These are phyloP conservation scores for Pinctada fucata DNA, from an alignment of 2,888 invertebrate genomes.

Conservation along the genomic window DNA sequence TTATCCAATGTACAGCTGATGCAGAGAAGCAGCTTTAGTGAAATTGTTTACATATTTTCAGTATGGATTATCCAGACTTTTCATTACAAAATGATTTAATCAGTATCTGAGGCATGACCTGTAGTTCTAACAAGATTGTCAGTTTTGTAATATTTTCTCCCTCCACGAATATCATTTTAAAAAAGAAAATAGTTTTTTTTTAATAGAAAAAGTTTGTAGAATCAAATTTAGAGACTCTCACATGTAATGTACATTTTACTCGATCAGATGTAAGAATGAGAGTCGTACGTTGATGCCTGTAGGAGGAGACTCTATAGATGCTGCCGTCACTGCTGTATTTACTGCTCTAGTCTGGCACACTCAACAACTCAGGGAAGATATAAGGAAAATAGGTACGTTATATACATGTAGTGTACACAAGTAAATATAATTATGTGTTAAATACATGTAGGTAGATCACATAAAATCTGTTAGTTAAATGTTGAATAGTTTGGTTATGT, in stretches of 20 bases:
- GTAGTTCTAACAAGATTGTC: too few species aligned
- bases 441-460: not conserved
- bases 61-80: too few species aligned
- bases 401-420: not conserved
- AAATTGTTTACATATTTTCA: too few species aligned
- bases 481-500: constrained; percentile 1
- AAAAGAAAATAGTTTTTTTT: too few species aligned
- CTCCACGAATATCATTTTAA: too few species aligned
- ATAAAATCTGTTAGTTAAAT: not conserved
- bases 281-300: constrained; percentile 52
- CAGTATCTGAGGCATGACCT: too few species aligned
- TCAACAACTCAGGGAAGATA: constrained; percentile 73
- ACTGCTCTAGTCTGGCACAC: constrained; percentile 75
- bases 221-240: not conserved
- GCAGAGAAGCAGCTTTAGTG: too few species aligned
- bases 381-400: constrained; percentile 68
- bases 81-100: too few species aligned
- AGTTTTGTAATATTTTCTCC: too few species aligned
- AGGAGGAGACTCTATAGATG: constrained; percentile 68
- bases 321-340: constrained; percentile 70
- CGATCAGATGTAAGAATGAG: constrained; percentile 52
- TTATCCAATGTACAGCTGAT: too few species aligned
- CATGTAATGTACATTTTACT: not conserved
- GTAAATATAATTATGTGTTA: not conserved
- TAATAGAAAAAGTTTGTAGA: not conserved